phyloP scores from a whole-genome alignment of 2,888 invertebrate species.

The Bugula neritina region DNA sequence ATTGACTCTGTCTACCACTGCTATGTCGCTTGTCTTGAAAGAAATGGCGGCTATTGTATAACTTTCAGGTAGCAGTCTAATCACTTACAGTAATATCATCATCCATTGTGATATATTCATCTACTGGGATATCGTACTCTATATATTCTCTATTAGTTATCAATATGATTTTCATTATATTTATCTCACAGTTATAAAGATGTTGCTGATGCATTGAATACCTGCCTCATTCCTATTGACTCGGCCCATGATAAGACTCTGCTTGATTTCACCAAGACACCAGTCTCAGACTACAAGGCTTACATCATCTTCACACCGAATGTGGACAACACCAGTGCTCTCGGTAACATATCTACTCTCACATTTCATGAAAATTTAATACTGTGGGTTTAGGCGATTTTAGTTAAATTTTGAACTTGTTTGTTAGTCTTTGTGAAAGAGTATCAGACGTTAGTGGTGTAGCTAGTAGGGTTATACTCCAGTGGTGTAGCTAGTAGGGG shows the following conservation, averaged over 20 bases:
- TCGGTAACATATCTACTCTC: no score
- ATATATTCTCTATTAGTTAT: not conserved
- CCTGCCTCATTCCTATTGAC: not conserved
- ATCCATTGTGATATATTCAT: no score
- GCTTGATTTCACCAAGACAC: not conserved
- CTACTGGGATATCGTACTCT: no score
- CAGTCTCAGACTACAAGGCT: not conserved
- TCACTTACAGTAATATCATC: not conserved
- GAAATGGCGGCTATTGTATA: constrained; percentile 2
- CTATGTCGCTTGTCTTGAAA: constrained; percentile 8
- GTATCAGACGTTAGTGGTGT: no score
- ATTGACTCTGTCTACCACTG: not conserved
- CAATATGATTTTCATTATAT: not conserved
- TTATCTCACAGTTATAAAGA: not conserved
- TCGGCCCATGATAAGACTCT: not conserved
- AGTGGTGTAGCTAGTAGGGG: no score
- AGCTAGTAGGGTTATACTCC: no score
- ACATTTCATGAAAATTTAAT: no score
- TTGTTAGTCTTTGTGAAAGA: no score
- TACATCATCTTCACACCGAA: not conserved
- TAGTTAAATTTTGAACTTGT: no score
- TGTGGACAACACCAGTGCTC: not conserved
- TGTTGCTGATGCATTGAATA: not conserved
- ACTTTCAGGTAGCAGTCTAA: constrained; percentile 2
- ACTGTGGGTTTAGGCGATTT: no score